Evolutionary conservation across 2,113 vertebrate genomes (phyloP).

Genomic region (Tiliqua scincoides): DNA sequence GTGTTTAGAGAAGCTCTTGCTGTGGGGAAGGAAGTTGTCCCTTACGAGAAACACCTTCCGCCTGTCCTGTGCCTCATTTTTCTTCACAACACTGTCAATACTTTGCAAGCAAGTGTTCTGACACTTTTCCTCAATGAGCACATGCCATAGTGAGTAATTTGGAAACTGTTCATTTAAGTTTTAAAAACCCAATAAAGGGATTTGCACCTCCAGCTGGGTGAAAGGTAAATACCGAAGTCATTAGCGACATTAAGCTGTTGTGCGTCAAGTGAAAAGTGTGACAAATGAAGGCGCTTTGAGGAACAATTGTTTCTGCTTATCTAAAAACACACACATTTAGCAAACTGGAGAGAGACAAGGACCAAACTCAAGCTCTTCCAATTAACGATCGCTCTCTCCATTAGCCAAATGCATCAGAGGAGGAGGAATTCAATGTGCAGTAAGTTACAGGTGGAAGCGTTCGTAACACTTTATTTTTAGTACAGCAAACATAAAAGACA

Average conservation of each 20-base stretch:
- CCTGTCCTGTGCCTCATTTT: background rate
- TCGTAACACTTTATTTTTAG: background rate
- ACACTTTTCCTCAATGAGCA: background rate
- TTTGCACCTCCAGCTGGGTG: slow-evolving; percentile 20
- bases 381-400: background rate
- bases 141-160: background rate
- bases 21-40: background rate
- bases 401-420: background rate
- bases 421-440: slow-evolving; percentile 35
- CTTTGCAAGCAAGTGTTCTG: slow-evolving; percentile 1
- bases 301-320: background rate
- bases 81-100: background rate
- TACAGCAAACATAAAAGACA: background rate
- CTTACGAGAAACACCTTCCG: background rate
- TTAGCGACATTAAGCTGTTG: slow-evolving; percentile 5
- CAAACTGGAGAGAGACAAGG: background rate
- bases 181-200: background rate
- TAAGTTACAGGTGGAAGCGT: background rate
- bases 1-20: background rate
- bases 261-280: background rate
- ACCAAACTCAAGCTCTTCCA: background rate
- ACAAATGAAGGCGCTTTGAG: background rate
- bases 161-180: background rate
- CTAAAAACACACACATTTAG: background rate
- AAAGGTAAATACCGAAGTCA: slow-evolving; percentile 29